These are phyloP conservation scores for Synergus itoensis DNA, from an alignment of 2,888 invertebrate species.

Conservation along the genomic window DNA sequence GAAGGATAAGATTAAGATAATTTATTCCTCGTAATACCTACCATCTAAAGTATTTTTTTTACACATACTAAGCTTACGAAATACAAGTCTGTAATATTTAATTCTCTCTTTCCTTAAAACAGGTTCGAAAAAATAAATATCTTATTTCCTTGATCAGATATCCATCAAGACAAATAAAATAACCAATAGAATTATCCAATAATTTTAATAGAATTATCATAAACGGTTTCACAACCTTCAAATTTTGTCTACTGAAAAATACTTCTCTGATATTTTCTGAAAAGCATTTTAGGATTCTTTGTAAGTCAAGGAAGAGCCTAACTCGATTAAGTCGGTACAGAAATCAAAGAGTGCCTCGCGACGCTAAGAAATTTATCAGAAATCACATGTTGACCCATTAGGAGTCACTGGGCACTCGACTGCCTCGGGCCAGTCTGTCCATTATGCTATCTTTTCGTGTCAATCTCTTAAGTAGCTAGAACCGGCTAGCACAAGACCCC, in stretches of 20 bases:
- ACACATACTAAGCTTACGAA: neutral
- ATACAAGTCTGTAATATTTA: neutral
- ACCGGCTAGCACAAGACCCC: slow-evolving; percentile 61
- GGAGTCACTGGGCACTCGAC: slow-evolving; percentile 52
- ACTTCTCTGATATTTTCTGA: neutral
- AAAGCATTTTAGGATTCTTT: neutral
- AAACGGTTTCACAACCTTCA: no score
- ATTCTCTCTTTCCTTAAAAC: neutral
- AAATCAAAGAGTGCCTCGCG: slow-evolving; percentile 55
- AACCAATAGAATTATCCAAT: no score
- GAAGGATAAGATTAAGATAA: slow-evolving; percentile 24
- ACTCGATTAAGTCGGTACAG: slow-evolving; percentile 55
- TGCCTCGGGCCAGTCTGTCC: slow-evolving; percentile 63
- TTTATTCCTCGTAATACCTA: slow-evolving; percentile 19
- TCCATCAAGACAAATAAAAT: no score
- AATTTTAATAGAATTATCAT: no score
- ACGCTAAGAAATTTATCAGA: slow-evolving; percentile 53
- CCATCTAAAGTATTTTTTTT: neutral
- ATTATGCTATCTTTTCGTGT: slow-evolving; percentile 76
- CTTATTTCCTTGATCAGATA: no score
- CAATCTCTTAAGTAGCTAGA: slow-evolving; percentile 77
- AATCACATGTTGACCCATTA: slow-evolving; percentile 58
- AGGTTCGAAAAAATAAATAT: neutral
- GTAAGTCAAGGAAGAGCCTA: slow-evolving; percentile 35
- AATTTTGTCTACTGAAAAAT: no score